A percentile compares a stretch with the other conserved stretches of the same genome.
These are phyloP conservation scores for Epistrophe grossulariae DNA, from an alignment of 2,888 invertebrate species.

Conservation along the genomic window DNA sequence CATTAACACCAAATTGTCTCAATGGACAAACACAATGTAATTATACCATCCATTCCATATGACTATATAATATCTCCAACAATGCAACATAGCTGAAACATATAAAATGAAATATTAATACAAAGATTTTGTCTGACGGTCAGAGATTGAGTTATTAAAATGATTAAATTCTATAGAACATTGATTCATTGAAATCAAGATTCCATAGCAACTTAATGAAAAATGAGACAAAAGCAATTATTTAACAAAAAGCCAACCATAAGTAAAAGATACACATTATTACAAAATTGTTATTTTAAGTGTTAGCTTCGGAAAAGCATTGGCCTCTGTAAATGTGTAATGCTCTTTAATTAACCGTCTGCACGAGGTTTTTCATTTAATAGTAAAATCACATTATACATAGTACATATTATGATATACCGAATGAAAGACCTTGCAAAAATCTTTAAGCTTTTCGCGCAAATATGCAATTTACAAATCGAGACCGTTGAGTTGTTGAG, in stretches of 20 bases:
- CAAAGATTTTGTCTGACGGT: background rate
- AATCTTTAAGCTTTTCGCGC: constrained; percentile 13
- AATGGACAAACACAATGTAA: constrained; percentile 38
- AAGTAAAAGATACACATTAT: constrained; percentile 15
- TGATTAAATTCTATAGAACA: constrained; percentile 46
- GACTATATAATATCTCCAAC: background rate
- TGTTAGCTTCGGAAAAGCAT: constrained; percentile 39
- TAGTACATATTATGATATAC: background rate
- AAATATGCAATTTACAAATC: constrained; percentile 47
- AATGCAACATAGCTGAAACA: constrained; percentile 2
- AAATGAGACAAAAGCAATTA: constrained; percentile 24
- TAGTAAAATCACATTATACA: constrained; percentile 7
- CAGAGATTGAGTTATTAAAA: constrained; percentile 54
- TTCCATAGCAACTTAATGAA: constrained; percentile 32
- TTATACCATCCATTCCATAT: background rate
- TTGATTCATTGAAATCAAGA: constrained; percentile 40
- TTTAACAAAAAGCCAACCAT: constrained; percentile 28
- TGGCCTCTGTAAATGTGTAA: constrained; percentile 61
- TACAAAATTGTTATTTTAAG: constrained; percentile 41
- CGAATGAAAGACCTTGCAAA: constrained; percentile 55
- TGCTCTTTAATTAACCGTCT: constrained; percentile 64
- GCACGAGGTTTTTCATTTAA: constrained; percentile 13
- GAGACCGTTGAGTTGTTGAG: background rate
- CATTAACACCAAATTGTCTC: constrained; percentile 38
- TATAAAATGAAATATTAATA: background rate